Evolutionary conservation across 2,113 vertebrate genomes (phyloP), one percentile per base, ranked within the genome.

Genomic region (Piliocolobus tephrosceles): DNA sequence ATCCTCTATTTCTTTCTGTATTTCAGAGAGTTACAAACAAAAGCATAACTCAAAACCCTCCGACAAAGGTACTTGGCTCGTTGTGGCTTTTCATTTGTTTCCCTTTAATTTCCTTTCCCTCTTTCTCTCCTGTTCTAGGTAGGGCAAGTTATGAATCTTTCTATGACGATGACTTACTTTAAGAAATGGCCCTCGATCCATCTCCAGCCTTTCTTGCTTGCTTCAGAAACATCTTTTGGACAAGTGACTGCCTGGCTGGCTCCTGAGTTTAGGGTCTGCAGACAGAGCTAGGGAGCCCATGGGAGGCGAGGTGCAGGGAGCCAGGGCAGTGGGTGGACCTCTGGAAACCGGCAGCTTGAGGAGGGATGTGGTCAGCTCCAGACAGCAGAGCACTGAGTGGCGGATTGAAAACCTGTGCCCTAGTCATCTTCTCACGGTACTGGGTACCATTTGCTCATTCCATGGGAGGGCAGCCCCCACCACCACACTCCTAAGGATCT

Each of bases 21-120:
- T 99, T 99, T 99, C 98, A 99, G 99, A 99, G 98, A 99, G 99
- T 99, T 99, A 99, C 98, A 99, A 99, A 99, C 99, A 99, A 99
- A 99, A 99, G 98, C 98, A 98, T 99, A 99, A 99, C 98, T 99
- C 99, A 98, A 99, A 99, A 98, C 98, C 98, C 97, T 98, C 98
- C n/a, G 79, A 98, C 97, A 98, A 99, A 99, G 98, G 98, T 99
- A 99, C 98, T 99, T 98, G 98, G 98, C 68, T 98, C 94, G 52
- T 97, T 98, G 98, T 98, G 98, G 96, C 97, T 97, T 97, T 97
- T 98, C 88, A 93, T 97, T 96, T 88, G 68, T 98, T 98, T 97
- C 96, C 38, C 94, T 96, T 89, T 96, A 85, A 96, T 96, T 98
- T 90, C 94, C 88, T 96, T 91, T 78, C 75, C 68, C n/a, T 91